A percentile compares a stretch with the other conserved stretches of the same genome.
phyloP scores from a whole-genome alignment of 2,888 invertebrate genomes.

The Temnothorax rugatulus region DNA sequence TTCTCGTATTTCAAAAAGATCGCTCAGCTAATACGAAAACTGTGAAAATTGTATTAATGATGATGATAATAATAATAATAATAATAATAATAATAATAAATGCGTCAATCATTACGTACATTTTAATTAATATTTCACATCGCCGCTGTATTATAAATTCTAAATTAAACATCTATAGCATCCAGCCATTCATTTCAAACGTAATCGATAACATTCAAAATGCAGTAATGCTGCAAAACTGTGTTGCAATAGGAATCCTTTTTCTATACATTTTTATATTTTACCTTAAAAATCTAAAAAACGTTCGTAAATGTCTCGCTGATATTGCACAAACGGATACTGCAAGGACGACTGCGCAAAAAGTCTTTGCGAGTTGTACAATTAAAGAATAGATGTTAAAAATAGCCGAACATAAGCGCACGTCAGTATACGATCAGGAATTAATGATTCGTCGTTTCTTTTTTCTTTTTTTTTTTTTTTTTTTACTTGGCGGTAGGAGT shows the following conservation, averaged over 20 bases:
- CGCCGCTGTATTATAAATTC: not conserved
- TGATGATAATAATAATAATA: not conserved
- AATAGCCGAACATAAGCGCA: not conserved
- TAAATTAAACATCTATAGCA: not conserved
- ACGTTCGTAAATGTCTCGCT: not conserved
- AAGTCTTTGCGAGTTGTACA: not conserved
- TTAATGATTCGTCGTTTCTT: not conserved
- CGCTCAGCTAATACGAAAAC: not conserved
- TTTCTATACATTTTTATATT: not conserved
- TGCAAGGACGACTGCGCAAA: not conserved
- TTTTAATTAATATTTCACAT: conserved; percentile 16
- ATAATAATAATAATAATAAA: not conserved
- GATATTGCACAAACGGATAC: not conserved
- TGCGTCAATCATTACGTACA: no score
- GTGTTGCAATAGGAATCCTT: no score
- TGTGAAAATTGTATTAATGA: not conserved
- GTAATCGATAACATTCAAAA: not conserved
- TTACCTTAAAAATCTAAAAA: not conserved
- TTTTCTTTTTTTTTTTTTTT: not conserved
- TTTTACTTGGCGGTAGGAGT: not conserved
- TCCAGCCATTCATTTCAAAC: not conserved
- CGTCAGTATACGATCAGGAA: not conserved
- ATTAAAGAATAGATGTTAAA: not conserved
- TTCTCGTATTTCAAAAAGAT: conserved; percentile 15
- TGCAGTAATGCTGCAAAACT: not conserved